These are phyloP conservation scores for Sturmia bella DNA, from an alignment of 2,888 invertebrate species.

Conservation along the genomic window DNA sequence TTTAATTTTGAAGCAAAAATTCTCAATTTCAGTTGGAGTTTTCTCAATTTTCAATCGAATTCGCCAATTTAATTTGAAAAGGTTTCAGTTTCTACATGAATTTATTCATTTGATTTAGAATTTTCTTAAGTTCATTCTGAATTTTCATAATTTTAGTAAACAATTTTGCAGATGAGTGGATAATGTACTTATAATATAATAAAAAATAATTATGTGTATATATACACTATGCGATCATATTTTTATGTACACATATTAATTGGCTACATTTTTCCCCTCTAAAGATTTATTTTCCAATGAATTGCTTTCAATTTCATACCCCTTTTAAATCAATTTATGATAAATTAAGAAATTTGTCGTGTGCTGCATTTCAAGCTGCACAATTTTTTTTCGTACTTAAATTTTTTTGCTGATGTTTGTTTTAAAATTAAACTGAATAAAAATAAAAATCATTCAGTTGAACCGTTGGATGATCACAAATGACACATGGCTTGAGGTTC, in stretches of 20 bases:
- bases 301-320: slow-evolving; percentile 10
- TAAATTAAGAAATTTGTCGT: slow-evolving; percentile 46
- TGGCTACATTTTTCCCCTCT: not conserved
- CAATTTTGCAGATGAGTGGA: too few relatives aligned
- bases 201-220: too few relatives aligned
- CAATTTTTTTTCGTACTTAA: slow-evolving; percentile 63
- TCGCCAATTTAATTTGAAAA: too few relatives aligned
- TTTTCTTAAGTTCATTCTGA: too few relatives aligned
- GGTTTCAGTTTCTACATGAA: too few relatives aligned
- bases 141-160: too few relatives aligned
- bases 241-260: not conserved
- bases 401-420: slow-evolving; percentile 46
- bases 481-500: slow-evolving; percentile 70
- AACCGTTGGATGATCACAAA: slow-evolving; percentile 65
- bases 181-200: too few relatives aligned
- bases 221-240: too few relatives aligned
- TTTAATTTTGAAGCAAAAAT: too few relatives aligned
- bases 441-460: slow-evolving; percentile 62
- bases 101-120: too few relatives aligned
- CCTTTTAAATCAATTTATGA: slow-evolving; percentile 32
- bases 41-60: too few relatives aligned
- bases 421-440: slow-evolving; percentile 16
- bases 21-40: too few relatives aligned
- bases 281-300: slow-evolving; percentile 7
- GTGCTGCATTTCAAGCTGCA: slow-evolving; percentile 58